A percentile compares a stretch with the other conserved stretches of the same genome.
phyloP scores from a whole-genome alignment of 53 echinoderm and acorn worm genomes.

The Temnopleurus reevesii region DNA sequence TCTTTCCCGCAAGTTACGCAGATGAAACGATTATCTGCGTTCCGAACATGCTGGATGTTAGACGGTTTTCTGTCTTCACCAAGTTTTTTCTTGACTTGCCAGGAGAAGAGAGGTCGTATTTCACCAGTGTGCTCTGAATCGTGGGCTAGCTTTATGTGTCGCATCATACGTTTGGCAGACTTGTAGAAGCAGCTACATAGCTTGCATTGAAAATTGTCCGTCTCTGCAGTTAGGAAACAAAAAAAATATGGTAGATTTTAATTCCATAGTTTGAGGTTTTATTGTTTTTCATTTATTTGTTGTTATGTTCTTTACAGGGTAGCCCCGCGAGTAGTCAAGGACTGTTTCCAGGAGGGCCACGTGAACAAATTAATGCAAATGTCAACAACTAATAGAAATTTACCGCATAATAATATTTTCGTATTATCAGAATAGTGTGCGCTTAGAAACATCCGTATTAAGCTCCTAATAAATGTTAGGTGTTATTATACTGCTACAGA shows the following conservation, averaged over 20 bases:
- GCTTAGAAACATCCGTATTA: too few relatives aligned
- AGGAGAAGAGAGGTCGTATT: neutral
- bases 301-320: too few relatives aligned
- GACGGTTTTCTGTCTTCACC: neutral
- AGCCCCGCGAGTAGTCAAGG: too few relatives aligned
- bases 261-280: too few relatives aligned
- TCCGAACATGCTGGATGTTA: neutral
- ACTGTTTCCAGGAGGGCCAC: too few relatives aligned
- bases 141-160: conserved; percentile 54
- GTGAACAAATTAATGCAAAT: too few relatives aligned
- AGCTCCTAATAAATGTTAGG: too few relatives aligned
- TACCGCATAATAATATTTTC: too few relatives aligned
- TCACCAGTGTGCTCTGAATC: neutral
- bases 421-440: too few relatives aligned
- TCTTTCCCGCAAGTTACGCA: conserved; percentile 55
- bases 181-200: conserved; percentile 38
- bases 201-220: conserved; percentile 48
- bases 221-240: neutral
- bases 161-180: conserved; percentile 44
- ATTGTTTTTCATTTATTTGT: too few relatives aligned
- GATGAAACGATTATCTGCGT: conserved; percentile 21
- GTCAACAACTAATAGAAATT: too few relatives aligned
- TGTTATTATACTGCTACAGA: too few relatives aligned
- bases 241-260: neutral
- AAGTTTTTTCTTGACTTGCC: conserved; percentile 32